Percentiles rank a stretch among this genome's conserved stretches.
Evolutionary conservation across 2,888 invertebrate genomes (phyloP).

Genomic region (Gryllus longicercus): DNA sequence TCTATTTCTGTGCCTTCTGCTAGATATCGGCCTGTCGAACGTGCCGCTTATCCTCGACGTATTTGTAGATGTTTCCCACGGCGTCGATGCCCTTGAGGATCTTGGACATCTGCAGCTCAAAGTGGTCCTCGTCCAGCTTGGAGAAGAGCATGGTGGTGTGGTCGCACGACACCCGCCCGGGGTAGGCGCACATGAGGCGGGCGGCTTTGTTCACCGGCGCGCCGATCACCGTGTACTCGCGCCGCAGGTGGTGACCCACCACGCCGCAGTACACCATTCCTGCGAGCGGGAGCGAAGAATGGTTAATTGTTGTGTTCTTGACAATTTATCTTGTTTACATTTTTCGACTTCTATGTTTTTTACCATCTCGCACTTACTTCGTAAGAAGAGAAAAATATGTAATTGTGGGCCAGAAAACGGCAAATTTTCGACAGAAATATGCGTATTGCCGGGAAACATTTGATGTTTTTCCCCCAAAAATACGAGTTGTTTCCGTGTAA

Average conservation of each 20-base stretch:
- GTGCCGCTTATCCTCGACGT: background rate
- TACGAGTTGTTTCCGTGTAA: too few species aligned
- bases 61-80: background rate
- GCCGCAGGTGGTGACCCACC: constrained; percentile 47
- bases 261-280: constrained; percentile 46
- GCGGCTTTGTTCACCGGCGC: constrained; percentile 49
- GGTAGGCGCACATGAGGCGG: constrained; percentile 40
- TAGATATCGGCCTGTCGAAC: background rate
- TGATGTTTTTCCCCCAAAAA: too few species aligned
- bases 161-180: constrained; percentile 30
- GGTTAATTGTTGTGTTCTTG: background rate
- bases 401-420: too few species aligned
- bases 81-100: background rate
- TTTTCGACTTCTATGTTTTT: too few species aligned
- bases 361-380: too few species aligned
- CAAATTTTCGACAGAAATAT: too few species aligned
- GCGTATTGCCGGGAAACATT: too few species aligned
- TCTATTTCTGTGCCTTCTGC: too few species aligned
- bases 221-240: constrained; percentile 50
- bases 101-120: background rate
- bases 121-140: background rate
- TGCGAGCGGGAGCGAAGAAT: background rate
- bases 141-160: background rate
- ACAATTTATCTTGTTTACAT: too few species aligned
- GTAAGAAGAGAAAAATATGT: too few species aligned